Evolutionary conservation across 2,888 invertebrate genomes (phyloP).

Genomic region (Hyposoter dolosus): DNA sequence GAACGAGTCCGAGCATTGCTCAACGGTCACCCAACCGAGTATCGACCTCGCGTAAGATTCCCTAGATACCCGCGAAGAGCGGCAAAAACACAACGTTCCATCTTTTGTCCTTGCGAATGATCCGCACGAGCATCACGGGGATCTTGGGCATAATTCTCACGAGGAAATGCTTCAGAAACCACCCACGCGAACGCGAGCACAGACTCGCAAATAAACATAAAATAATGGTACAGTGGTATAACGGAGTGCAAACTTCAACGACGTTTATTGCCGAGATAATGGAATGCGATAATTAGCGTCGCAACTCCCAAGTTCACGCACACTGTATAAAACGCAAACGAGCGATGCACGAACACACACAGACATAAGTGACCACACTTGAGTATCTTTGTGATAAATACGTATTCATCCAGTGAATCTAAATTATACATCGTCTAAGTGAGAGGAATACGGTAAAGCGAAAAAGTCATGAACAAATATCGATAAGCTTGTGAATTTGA

Average conservation of each 20-base stretch:
- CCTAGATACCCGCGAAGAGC: neutral
- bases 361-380: neutral
- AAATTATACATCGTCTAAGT: neutral
- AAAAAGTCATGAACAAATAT: neutral
- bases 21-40: neutral
- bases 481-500: neutral
- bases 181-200: neutral
- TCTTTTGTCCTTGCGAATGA: neutral
- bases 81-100: neutral
- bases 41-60: neutral
- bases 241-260: constrained; percentile 54
- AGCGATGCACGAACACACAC: neutral
- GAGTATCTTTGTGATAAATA: neutral
- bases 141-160: constrained; percentile 10
- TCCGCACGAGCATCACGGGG: neutral
- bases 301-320: constrained; percentile 56
- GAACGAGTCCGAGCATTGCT: neutral
- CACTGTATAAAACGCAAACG: constrained; percentile 8
- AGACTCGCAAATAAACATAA: neutral
- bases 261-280: constrained; percentile 61
- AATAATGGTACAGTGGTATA: constrained; percentile 2
- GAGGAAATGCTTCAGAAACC: neutral
- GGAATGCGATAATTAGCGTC: constrained; percentile 62
- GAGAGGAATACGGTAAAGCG: neutral
- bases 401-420: neutral